Percentiles rank a stretch among this genome's conserved stretches.
phyloP scores from a whole-genome alignment of 2,888 invertebrate genomes.

The Andrena marginata region DNA sequence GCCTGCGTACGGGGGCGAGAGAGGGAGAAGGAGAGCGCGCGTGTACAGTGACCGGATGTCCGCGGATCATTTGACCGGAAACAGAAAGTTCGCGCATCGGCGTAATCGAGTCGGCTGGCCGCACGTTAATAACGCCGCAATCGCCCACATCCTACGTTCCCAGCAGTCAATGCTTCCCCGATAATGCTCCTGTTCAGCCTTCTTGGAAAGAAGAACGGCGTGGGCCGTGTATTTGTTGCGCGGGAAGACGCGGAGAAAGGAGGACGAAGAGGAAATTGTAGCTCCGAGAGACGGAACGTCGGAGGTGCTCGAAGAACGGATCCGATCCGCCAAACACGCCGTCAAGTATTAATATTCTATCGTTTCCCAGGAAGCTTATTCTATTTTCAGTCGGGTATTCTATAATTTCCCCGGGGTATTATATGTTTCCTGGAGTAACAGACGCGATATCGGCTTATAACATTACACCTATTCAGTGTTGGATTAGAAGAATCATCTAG shows the following conservation, averaged over 20 bases:
- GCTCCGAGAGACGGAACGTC: too few relatives aligned
- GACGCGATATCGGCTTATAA: neutral
- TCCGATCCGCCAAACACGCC: conserved; percentile 1
- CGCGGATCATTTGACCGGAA: conserved; percentile 83
- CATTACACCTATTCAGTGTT: neutral
- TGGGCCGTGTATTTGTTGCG: conserved; percentile 13
- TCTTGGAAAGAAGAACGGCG: conserved; percentile 14
- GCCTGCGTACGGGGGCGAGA: too few relatives aligned
- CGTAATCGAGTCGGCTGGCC: conserved; percentile 74
- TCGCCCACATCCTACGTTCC: conserved; percentile 74
- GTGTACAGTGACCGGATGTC: conserved; percentile 77
- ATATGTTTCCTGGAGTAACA: neutral
- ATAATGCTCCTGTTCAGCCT: conserved; percentile 33
- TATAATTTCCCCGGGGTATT: conserved; percentile 28
- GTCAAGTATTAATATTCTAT: conserved; percentile 50
- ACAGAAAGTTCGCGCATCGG: conserved; percentile 80
- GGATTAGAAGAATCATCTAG: too few relatives aligned
- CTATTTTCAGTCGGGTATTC: conserved; percentile 40
- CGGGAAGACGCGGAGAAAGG: neutral
- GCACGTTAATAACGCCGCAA: conserved; percentile 74
- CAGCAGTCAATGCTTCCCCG: conserved; percentile 42
- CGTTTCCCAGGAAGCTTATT: conserved; percentile 29
- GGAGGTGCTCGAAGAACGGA: neutral
- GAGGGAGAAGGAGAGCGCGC: neutral
- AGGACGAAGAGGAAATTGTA: conserved; percentile 9